These are phyloP conservation scores for Glandiceps talaboti DNA, from an alignment of 53 echinoderm and acorn worm genomes.

Conservation along the genomic window DNA sequence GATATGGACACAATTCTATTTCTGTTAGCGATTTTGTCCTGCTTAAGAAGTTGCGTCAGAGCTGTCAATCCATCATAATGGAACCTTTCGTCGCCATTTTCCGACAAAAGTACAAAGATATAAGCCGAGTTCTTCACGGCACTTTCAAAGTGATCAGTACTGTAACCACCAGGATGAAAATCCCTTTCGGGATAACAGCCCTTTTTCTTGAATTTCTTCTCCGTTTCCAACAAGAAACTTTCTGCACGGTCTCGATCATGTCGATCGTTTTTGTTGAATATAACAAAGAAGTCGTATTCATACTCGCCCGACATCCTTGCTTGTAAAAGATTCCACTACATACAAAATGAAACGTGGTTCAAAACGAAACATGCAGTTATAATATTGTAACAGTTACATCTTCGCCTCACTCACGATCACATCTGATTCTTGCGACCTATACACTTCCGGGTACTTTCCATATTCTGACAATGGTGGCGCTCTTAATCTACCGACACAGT, in stretches of 20 bases:
- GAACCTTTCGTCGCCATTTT: neutral
- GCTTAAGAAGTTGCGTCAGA: neutral
- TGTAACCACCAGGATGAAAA: neutral
- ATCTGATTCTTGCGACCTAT: no score
- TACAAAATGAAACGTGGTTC: no score
- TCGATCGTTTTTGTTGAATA: neutral
- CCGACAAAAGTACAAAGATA: neutral
- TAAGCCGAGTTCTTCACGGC: neutral
- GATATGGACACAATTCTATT: neutral
- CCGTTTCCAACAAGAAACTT: neutral
- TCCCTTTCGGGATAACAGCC: neutral
- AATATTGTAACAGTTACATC: no score
- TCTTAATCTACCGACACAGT: no score
- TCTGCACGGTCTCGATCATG: neutral
- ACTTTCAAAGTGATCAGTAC: neutral
- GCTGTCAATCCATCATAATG: neutral
- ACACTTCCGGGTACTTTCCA: no score
- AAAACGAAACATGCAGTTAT: no score
- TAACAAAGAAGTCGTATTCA: neutral
- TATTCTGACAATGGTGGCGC: no score
- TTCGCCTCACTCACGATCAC: no score
- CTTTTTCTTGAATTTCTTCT: neutral
- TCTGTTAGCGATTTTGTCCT: neutral
- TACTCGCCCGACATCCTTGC: neutral
- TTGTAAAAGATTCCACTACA: no score